Base-by-base conservation (phyloP, 1,140 invertebrate genomes). In the Hermetia illucens region DNA sequence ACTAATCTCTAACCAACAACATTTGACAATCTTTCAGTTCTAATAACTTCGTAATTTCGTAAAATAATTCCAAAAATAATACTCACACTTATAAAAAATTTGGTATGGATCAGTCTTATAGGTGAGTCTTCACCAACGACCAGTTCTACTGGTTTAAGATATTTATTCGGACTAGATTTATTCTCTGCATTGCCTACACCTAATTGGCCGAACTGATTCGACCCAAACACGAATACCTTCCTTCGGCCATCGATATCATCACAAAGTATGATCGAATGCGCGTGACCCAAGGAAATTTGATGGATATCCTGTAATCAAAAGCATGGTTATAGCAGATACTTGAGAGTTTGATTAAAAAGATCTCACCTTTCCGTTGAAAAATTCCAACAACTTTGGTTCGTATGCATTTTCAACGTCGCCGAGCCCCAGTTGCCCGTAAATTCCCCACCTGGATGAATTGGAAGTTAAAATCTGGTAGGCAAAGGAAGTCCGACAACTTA, bases 371-470 rank as follows among this genome's bases (percentile, higher is more conserved):
- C 51, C 57, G 43, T 53, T 49, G 24, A 77, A 62, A 41, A 53
- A 52, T 40, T 58, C 45, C 17, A 86, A 65, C 27, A 72, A 46
- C 36, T 64, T 72, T 8, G 85, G 84, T 24, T 61, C 56, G 34
- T 65, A 61, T 37, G 66, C 57, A 50, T 82, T 75, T 44, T 81
- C 75, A 18, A 77, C 74, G 48, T 67, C 67, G 21, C 75, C 75
- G 53, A 84, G 82, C 13, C 85, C 85, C 12, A 88, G 56, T 55
- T 90, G 84, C 0, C 84, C 85, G 58, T 88, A 80, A 16, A 88
- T 74, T 20, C 82, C 83, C 84, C 84, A 90, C 33, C 62, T 65
- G 34, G 18, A 56, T 47, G 8, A 20, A 32, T 39, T 17, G 20
- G 25, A 39, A 15, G 42, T 17, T 16, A 9, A 42, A 22, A 40